Conservation (phyloP, 2,113 vertebrate genomes). For the Lontra canadensis region DNA sequence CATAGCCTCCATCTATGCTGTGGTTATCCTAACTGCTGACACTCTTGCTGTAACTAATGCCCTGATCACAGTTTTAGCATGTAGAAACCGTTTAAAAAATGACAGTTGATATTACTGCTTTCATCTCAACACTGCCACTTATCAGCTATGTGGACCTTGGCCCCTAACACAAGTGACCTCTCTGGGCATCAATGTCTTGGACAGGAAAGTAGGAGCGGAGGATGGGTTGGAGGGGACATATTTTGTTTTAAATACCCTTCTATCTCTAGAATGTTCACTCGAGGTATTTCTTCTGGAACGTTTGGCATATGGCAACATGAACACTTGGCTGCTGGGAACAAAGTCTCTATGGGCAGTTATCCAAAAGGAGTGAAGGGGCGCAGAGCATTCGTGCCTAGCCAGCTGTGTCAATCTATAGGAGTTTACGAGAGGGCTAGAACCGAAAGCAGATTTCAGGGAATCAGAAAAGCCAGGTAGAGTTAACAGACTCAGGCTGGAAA, state of each 20-base stretch:
- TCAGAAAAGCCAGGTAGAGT: constrained; percentile 51
- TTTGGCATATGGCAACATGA: background rate
- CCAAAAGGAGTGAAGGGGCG: background rate
- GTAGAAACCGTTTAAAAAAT: background rate
- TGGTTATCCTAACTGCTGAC: background rate
- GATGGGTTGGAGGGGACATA: background rate
- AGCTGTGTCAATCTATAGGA: constrained; percentile 25
- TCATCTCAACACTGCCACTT: background rate
- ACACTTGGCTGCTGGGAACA: background rate
- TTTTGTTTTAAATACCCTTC: background rate
- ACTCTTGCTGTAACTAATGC: background rate
- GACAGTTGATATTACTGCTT: background rate
- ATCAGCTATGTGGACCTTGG: background rate
- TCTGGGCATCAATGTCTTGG: background rate
- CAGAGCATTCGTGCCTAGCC: background rate
- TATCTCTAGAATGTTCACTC: background rate
- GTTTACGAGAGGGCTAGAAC: background rate
- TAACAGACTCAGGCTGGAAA: constrained; percentile 39
- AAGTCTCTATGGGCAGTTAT: background rate
- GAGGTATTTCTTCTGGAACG: background rate
- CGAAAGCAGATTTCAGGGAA: background rate
- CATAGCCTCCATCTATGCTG: background rate
- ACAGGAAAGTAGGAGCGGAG: background rate
- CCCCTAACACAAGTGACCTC: background rate
- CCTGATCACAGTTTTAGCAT: background rate